Base-by-base conservation (phyloP, 1,140 invertebrate genomes). In the Chrysoperla carnea region DNA sequence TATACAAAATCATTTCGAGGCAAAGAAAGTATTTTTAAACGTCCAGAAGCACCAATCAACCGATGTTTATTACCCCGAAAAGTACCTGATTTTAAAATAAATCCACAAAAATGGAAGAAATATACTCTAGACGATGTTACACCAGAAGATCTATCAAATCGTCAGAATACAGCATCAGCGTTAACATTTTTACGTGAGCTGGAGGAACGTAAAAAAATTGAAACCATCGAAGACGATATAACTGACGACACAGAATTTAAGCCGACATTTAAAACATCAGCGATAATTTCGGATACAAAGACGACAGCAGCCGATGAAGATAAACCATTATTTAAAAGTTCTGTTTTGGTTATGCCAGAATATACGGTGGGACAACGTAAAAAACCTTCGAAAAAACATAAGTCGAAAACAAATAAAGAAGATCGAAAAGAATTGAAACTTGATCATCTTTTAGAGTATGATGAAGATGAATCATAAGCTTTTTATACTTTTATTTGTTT, bases 31-130 rank as follows among this genome's bases (percentile, higher is more conserved):
- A 79, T 85, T 46, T 85, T 80, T 42, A 84, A 83, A 58, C 66
- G 70, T 47, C 75, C 75, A 6, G 71, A 76, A 54, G 63, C 69
- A 29, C 73, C 74, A 31, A 65, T 74, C 15, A 63, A 65, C 8
- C 57, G 67, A 29, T 70, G 73, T 45, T 54, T 72, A 17, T 59
- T 63, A 38, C 50, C 63, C 5, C 61, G 65, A 44, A 59, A 54
- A 31, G 62, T 75, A 27, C 81, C 82, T 13, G 80, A 79, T 49
- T 75, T 75, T 53, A 68, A 78, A 45, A 73, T 65, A 47, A 79
- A 85, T 61, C 82, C 81, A 6, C 67, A 79, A 49, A 84, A 82
- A 55, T 85, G 80, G 78, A 72, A 67, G 1, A 82, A 75, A 52
- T 86, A 86, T 46, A 75, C 69, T 12, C 56, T 86, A 9, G 71